phyloP scores from a whole-genome alignment of 2,888 invertebrate genomes.

The Drosophila acutilabella region DNA sequence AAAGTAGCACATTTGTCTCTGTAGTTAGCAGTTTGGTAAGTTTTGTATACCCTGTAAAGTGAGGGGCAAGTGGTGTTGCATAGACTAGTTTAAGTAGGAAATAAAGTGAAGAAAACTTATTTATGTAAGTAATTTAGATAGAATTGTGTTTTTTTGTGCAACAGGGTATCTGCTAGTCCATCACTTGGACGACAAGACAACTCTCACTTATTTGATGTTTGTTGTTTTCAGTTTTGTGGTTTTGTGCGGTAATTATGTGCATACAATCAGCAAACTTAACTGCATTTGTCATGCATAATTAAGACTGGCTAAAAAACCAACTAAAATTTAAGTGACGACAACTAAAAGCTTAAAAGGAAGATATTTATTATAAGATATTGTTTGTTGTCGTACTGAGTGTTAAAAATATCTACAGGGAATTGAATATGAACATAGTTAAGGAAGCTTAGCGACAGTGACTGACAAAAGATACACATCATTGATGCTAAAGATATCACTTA shows the following conservation, averaged over 20 bases:
- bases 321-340: conserved; percentile 47
- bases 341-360: conserved; percentile 32
- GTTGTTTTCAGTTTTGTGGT: conserved; percentile 24
- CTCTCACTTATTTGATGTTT: conserved; percentile 21
- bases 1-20: conserved; percentile 67
- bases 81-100: not conserved
- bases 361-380: conserved; percentile 15
- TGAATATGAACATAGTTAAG: not conserved
- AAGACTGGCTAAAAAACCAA: conserved; percentile 58
- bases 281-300: conserved; percentile 78
- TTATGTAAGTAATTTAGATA: not conserved
- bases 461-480: too few relatives aligned
- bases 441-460: not conserved
- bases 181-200: not conserved
- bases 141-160: not conserved
- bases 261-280: conserved; percentile 69
- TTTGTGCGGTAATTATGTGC: conserved; percentile 71
- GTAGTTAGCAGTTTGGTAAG: conserved; percentile 61
- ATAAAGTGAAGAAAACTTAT: not conserved
- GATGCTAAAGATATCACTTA: too few relatives aligned
- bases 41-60: conserved; percentile 12
- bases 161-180: conserved; percentile 3
- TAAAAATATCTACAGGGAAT: not conserved
- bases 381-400: too few relatives aligned
- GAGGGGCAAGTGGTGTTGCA: not conserved